phyloP scores from a whole-genome alignment of 2,888 invertebrate genomes.

The Steromphala cineraria region DNA sequence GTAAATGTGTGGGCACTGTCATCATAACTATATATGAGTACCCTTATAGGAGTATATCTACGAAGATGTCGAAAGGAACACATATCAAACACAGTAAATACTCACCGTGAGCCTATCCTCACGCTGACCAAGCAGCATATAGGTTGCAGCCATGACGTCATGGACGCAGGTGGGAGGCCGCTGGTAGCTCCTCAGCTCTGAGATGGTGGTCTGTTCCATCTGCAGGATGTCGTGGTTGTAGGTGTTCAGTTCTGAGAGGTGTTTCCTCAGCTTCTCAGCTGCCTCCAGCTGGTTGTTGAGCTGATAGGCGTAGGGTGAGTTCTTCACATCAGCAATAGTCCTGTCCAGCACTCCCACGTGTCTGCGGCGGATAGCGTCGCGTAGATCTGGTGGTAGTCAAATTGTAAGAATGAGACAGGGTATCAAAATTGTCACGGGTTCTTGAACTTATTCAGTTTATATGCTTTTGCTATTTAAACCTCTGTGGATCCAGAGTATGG shows the following conservation, averaged over 20 bases:
- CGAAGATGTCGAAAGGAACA: too few species aligned
- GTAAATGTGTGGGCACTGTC: too few species aligned
- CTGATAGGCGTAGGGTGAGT: conserved; percentile 48
- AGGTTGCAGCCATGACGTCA: conserved; percentile 65
- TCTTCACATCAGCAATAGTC: conserved; percentile 51
- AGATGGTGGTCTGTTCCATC: conserved; percentile 66
- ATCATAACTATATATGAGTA: too few species aligned
- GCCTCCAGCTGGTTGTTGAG: conserved; percentile 50
- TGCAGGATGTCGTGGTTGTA: conserved; percentile 61
- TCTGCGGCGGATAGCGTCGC: conserved; percentile 58
- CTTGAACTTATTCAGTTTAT: too few species aligned
- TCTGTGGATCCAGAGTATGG: too few species aligned
- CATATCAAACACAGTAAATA: too few species aligned
- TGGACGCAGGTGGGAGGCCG: conserved; percentile 63
- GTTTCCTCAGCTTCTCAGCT: conserved; percentile 54
- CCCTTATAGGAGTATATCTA: too few species aligned
- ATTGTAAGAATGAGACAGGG: too few species aligned
- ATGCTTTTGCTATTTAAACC: too few species aligned
- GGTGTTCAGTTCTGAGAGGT: conserved; percentile 55
- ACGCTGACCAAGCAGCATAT: conserved; percentile 62
- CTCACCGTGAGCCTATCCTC: conserved; percentile 59
- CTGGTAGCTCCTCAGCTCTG: conserved; percentile 66
- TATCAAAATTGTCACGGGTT: too few species aligned
- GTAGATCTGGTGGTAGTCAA: conserved; percentile 46
- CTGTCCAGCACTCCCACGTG: conserved; percentile 58